A percentile compares a stretch with the other conserved stretches of the same genome.
Conservation (phyloP, 2,797 vertebrate genomes). For the Catostomus latipinnis region DNA sequence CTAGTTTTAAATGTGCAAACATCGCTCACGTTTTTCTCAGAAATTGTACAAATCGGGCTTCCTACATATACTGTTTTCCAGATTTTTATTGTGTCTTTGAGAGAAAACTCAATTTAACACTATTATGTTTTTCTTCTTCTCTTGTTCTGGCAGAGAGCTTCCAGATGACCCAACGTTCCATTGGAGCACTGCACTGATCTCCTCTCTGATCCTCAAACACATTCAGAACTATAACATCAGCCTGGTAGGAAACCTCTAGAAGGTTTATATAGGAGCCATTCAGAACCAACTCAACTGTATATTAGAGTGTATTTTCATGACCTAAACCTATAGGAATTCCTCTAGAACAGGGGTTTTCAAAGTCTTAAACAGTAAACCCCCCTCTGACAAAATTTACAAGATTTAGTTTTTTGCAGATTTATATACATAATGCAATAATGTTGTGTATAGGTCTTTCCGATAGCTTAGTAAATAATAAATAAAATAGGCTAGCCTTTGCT, state of each 20-base stretch:
- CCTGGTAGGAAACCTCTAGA: slow-evolving; percentile 67
- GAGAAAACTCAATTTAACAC: not conserved
- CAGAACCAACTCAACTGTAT: not conserved
- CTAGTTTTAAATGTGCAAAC: not conserved
- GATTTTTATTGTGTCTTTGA: not conserved
- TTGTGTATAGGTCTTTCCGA: too few relatives aligned
- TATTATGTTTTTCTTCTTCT: not conserved
- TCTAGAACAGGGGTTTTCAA: not conserved
- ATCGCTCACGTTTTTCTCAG: not conserved
- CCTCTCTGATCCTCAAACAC: slow-evolving; percentile 79
- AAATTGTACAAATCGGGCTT: not conserved
- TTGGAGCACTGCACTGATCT: slow-evolving; percentile 84
- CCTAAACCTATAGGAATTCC: slow-evolving; percentile 3
- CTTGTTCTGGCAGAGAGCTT: slow-evolving; percentile 78
- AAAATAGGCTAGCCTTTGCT: too few relatives aligned
- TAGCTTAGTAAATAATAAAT: too few relatives aligned
- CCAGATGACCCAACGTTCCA: slow-evolving; percentile 86
- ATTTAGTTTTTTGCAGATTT: too few relatives aligned
- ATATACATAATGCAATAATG: too few relatives aligned
- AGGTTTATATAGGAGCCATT: not conserved
- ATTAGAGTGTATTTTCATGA: not conserved
- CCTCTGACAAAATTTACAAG: too few relatives aligned
- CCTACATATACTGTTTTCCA: not conserved
- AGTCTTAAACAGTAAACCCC: not conserved
- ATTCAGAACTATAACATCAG: slow-evolving; percentile 78